phyloP scores from a whole-genome alignment of 2,113 vertebrate species.

The Phocoena sinus region DNA sequence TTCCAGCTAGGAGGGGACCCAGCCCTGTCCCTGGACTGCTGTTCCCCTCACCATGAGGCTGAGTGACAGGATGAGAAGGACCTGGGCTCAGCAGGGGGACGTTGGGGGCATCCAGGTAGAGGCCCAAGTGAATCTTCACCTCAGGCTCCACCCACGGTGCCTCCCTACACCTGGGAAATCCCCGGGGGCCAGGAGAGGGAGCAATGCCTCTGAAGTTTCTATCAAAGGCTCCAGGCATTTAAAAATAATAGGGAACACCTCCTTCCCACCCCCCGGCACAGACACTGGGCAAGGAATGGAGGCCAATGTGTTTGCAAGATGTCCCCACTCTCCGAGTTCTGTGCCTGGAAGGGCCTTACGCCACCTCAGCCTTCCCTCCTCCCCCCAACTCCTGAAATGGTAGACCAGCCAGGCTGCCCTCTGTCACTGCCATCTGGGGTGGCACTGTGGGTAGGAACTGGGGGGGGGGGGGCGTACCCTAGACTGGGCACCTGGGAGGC shows the following conservation, averaged over 20 bases:
- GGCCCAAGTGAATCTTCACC: neutral
- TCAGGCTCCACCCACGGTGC: neutral
- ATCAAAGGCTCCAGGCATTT: conserved; percentile 70
- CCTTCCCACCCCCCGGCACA: neutral
- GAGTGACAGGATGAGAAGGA: neutral
- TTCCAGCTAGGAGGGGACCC: neutral
- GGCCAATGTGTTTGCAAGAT: conserved; percentile 66
- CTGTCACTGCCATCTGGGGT: neutral
- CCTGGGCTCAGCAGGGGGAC: neutral
- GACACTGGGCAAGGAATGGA: neutral
- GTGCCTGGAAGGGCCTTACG: neutral
- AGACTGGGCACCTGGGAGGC: neutral
- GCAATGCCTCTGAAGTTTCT: conserved; percentile 65
- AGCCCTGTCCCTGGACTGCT: neutral
- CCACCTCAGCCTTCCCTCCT: neutral
- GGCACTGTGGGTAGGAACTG: neutral
- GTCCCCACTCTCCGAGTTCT: neutral
- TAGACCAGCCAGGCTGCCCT: neutral
- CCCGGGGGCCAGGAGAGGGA: neutral
- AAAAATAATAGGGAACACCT: conserved; percentile 66
- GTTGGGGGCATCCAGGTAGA: neutral
- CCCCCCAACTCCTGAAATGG: neutral
- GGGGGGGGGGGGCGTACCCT: neutral
- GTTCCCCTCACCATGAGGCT: neutral
- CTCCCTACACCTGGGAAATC: neutral